Conservation (phyloP, 2,888 invertebrate species). For the Caenorhabditis sp. region DNA sequence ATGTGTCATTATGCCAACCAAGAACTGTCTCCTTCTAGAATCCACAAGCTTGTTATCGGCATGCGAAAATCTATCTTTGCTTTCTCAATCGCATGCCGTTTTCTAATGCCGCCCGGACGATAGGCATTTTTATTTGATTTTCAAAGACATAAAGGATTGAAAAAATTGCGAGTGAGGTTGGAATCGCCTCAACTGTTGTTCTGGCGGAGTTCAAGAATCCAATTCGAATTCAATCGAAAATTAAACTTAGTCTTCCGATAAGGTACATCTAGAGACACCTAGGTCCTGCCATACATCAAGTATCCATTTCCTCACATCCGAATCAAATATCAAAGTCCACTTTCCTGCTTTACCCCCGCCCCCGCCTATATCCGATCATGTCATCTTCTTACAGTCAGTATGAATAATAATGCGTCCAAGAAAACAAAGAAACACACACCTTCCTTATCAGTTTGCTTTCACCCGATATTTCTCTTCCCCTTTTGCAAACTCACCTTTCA, state of each 20-base stretch:
- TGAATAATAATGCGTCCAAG: slow-evolving; percentile 4
- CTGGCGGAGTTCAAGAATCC: too few relatives aligned
- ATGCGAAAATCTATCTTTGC: background rate
- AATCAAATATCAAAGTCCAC: slow-evolving; percentile 19
- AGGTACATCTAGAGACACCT: background rate
- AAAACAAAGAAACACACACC: slow-evolving; percentile 26
- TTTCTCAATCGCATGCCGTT: background rate
- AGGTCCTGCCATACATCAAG: slow-evolving; percentile 14
- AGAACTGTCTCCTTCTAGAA: background rate
- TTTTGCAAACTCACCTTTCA: background rate
- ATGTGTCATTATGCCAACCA: slow-evolving; percentile 33
- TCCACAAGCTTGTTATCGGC: slow-evolving; percentile 26
- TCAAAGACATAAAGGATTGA: background rate
- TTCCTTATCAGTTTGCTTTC: slow-evolving; percentile 7
- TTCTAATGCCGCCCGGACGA: background rate
- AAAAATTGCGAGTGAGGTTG: background rate
- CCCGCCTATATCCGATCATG: background rate
- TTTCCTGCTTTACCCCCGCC: background rate
- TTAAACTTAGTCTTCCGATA: too few relatives aligned
- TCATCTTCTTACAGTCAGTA: too few relatives aligned
- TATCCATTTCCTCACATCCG: slow-evolving; percentile 5
- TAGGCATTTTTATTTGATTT: background rate
- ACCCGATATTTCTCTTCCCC: background rate
- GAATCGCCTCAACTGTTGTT: too few relatives aligned
- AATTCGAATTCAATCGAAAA: too few relatives aligned